Conservation (phyloP, 1,140 invertebrate genomes). For the Oryctes rhinoceros region DNA sequence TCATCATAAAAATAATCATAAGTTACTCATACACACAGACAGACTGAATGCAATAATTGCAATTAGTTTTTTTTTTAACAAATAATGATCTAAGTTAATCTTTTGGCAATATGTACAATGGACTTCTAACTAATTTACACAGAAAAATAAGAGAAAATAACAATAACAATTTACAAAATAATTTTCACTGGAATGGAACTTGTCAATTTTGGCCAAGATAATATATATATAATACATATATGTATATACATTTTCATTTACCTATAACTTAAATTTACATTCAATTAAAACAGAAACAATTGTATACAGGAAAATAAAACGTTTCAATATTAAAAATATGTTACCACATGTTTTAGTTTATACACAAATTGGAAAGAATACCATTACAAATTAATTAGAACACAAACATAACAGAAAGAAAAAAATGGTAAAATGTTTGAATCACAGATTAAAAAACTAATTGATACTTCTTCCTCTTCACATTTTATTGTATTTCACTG, state of each 20-base stretch:
- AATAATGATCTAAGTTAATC: constrained; percentile 54
- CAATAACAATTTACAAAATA: constrained; percentile 57
- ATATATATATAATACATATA: constrained; percentile 48
- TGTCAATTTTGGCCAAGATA: constrained; percentile 49
- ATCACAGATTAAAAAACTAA: constrained; percentile 48
- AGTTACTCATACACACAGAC: constrained; percentile 57
- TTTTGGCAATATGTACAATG: constrained; percentile 59
- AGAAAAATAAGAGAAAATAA: constrained; percentile 51
- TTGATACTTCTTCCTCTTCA: constrained; percentile 31
- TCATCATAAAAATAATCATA: constrained; percentile 59
- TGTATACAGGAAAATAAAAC: constrained; percentile 1
- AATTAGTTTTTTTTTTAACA: constrained; percentile 50
- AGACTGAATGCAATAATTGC: constrained; percentile 53
- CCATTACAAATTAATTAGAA: constrained; percentile 40
- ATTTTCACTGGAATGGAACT: constrained; percentile 55
- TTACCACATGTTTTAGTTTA: constrained; percentile 16
- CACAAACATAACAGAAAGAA: constrained; percentile 47
- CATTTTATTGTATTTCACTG: constrained; percentile 16
- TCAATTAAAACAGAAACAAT: constrained; percentile 18
- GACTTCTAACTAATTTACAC: constrained; percentile 55
- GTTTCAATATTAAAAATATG: constrained; percentile 32
- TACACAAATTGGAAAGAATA: constrained; percentile 38
- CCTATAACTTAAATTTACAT: constrained; percentile 41
- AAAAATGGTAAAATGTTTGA: constrained; percentile 50
- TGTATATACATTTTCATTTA: constrained; percentile 15